phyloP scores from a whole-genome alignment of 1,140 invertebrate species.

The Nilaparvata lugens region DNA sequence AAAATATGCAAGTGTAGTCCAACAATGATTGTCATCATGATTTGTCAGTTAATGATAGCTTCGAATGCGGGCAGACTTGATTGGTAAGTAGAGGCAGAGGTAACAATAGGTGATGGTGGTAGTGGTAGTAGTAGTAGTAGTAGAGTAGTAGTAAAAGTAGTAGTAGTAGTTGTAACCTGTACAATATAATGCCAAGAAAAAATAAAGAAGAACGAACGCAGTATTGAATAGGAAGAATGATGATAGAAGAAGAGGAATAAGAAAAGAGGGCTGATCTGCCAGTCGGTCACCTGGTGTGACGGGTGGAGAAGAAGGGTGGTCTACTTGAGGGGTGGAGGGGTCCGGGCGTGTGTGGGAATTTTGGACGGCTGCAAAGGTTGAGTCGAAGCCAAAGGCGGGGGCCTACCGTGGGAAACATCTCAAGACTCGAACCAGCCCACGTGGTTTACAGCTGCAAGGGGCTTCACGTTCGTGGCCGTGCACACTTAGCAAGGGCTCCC shows the following conservation, averaged over 20 bases:
- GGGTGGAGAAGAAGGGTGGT: neutral
- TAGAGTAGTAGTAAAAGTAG: too few species aligned
- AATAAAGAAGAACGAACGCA: neutral
- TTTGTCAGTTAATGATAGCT: too few species aligned
- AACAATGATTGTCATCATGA: too few species aligned
- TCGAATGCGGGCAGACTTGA: too few species aligned
- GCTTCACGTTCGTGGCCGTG: neutral
- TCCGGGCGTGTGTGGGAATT: neutral
- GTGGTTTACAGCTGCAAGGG: constrained; percentile 1
- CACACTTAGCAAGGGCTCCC: neutral
- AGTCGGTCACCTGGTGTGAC: neutral
- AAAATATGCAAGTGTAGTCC: too few species aligned
- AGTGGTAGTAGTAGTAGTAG: too few species aligned
- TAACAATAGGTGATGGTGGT: too few species aligned
- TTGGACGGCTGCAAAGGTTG: neutral
- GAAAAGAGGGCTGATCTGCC: neutral
- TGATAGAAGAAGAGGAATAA: neutral
- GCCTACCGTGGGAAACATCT: neutral
- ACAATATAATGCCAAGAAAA: too few species aligned
- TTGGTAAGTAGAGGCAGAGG: too few species aligned
- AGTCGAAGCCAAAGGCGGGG: neutral
- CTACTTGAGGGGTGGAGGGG: neutral
- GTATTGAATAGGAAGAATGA: constrained; percentile 5
- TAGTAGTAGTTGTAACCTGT: too few species aligned
- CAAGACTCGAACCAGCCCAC: neutral